A percentile compares a stretch with the other conserved stretches of the same genome.
Evolutionary conservation across 2,797 vertebrate species (phyloP).

Genomic region (Masticophis lateralis): DNA sequence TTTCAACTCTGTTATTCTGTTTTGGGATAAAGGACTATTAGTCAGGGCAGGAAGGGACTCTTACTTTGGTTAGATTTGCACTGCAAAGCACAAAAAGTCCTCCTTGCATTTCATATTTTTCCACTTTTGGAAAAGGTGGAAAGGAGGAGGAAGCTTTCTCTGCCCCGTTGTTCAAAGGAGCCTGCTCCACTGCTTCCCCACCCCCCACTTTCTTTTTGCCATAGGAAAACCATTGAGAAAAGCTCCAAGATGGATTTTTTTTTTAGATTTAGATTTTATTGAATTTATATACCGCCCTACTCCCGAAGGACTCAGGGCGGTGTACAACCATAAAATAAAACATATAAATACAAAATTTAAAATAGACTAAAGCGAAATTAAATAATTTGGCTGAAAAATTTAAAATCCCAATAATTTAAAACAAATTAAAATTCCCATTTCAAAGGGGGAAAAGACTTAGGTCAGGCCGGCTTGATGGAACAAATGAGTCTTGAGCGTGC

Average conservation of each 20-base stretch:
- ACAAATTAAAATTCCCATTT: too few relatives aligned
- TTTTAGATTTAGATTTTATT: too few relatives aligned
- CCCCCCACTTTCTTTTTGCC: background rate
- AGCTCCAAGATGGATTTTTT: background rate
- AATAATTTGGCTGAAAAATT: too few relatives aligned
- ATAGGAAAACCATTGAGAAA: background rate
- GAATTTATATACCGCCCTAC: too few relatives aligned
- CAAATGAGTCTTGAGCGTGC: too few relatives aligned
- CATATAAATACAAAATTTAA: too few relatives aligned
- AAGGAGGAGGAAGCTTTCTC: background rate
- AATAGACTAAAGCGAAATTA: too few relatives aligned
- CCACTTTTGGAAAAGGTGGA: background rate
- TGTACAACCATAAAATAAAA: too few relatives aligned
- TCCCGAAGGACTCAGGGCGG: too few relatives aligned
- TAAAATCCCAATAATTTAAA: too few relatives aligned
- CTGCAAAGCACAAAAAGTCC: background rate
- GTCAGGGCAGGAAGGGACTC: background rate
- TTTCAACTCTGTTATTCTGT: background rate
- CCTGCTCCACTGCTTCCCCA: background rate
- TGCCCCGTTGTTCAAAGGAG: background rate
- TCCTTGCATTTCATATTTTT: background rate
- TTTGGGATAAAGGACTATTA: background rate
- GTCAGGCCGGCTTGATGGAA: too few relatives aligned
- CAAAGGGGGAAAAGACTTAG: too few relatives aligned
- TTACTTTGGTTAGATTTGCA: background rate